A percentile compares a stretch with the other conserved stretches of the same genome.
Conservation (phyloP, 2,113 vertebrate species). For the Ardeotis arabs region DNA sequence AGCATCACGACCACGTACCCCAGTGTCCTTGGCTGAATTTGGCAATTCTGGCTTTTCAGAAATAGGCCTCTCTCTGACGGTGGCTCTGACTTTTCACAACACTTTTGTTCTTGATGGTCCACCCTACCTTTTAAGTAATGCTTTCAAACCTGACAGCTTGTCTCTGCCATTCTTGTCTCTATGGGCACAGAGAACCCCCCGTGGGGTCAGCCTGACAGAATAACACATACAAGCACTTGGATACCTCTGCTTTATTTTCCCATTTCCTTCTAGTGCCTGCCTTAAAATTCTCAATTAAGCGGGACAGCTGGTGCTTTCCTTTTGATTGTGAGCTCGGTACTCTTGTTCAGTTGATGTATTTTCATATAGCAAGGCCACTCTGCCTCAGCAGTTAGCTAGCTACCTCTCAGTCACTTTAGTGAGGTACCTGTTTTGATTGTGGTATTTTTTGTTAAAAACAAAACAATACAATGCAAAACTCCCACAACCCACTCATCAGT, state of each 20-base stretch:
- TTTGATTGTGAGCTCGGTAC: background rate
- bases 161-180: background rate
- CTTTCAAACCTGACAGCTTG: background rate
- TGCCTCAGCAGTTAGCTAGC: background rate
- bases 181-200: background rate
- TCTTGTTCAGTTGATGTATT: background rate
- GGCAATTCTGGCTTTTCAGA: background rate
- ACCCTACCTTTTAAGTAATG: background rate
- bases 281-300: background rate
- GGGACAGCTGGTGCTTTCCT: background rate
- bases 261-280: background rate
- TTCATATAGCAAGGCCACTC: background rate
- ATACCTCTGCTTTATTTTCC: background rate
- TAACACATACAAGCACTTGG: accelerated
- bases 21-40: background rate
- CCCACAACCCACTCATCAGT: background rate
- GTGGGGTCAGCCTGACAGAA: background rate
- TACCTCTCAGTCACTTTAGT: background rate
- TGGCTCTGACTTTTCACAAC: background rate
- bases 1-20: background rate
- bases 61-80: background rate
- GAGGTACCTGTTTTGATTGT: background rate
- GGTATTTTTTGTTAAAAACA: background rate
- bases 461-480: background rate
- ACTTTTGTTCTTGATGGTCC: background rate